Conservation (phyloP, 2,888 invertebrate genomes). For the Cephus rjabovi region DNA sequence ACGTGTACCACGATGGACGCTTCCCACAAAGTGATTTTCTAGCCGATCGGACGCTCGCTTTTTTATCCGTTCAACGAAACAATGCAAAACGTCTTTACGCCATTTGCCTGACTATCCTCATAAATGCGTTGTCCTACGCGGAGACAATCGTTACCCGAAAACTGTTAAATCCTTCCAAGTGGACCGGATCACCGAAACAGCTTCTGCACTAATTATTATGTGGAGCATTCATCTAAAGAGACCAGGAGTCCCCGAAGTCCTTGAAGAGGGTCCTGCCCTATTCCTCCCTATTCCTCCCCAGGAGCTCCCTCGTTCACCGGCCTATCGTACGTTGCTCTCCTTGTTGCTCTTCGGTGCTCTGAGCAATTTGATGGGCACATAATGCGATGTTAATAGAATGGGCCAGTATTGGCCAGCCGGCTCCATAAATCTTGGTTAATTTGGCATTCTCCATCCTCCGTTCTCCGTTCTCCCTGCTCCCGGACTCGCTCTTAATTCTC, state of each 20-base stretch:
- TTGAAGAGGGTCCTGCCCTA: too few relatives aligned
- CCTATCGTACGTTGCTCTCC: slow-evolving; percentile 3
- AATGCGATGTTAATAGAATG: slow-evolving; percentile 63
- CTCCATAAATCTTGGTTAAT: slow-evolving; percentile 63
- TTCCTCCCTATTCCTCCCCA: too few relatives aligned
- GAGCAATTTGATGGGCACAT: slow-evolving; percentile 33
- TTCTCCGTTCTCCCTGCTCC: slow-evolving; percentile 51
- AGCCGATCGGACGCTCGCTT: slow-evolving; percentile 1
- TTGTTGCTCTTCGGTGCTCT: slow-evolving; percentile 4
- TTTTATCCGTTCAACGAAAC: neutral
- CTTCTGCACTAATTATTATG: too few relatives aligned
- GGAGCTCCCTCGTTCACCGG: too few relatives aligned
- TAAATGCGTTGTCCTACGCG: too few relatives aligned
- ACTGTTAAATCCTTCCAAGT: too few relatives aligned
- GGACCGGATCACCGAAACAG: too few relatives aligned
- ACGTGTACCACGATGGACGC: slow-evolving; percentile 12
- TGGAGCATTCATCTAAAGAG: too few relatives aligned
- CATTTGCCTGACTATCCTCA: too few relatives aligned
- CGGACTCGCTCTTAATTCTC: slow-evolving; percentile 25
- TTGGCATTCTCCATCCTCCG: slow-evolving; percentile 51
- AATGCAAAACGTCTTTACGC: too few relatives aligned
- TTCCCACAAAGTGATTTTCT: neutral
- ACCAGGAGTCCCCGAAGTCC: too few relatives aligned
- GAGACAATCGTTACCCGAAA: too few relatives aligned
- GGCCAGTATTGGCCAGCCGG: slow-evolving; percentile 50